Base-by-base conservation (phyloP, 2,113 vertebrate species). In the Bos javanicus region DNA sequence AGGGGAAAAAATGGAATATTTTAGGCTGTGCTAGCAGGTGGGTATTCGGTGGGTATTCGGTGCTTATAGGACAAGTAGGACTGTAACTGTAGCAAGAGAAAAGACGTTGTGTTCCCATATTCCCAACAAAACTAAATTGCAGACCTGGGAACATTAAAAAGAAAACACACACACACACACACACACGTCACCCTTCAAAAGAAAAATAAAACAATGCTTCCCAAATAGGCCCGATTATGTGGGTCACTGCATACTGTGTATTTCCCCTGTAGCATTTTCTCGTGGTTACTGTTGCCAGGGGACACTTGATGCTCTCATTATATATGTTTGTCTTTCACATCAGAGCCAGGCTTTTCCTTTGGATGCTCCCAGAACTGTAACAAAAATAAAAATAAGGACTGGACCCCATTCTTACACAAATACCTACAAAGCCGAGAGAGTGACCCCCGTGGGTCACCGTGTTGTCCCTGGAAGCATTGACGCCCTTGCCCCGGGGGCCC, bases 301-400 rank as follows among this genome's bases (percentile, higher is more conserved):
- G 97, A 99, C 97, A 98, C 98, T 98, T 98, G 98, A 99, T 98
- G 98, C 98, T 98, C 99, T 99, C 98, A 99, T 99, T 99, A 98
- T 98, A 98, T 98, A 98, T 99, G 99, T 99, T 99, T 99, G 99
- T 98, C 98, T 99, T 99, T 99, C 99, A 99, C 99, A 98, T 99
- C 98, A 98, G 97, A 99, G 98, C 97, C 98, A 97, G 95, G 92
- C 96, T 97, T 97, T 98, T 98, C 98, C 99, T 98, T 99, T 97
- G 97, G 93, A 97, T 94, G 98, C 97, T 96, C 97, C 98, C 60
- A 5, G 98, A 98, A 99, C 99, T 99, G 99, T 99, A 98, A 98
- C 98, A 97, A 98, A 99, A 99, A 98, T 98, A 98, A 99, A 99
- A 99, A 99, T 98, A 98, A 98, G 98, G 98, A 98, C 98, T 97